Base-by-base conservation (phyloP, 2,888 invertebrate genomes). In the Pristionchus arcanus region DNA sequence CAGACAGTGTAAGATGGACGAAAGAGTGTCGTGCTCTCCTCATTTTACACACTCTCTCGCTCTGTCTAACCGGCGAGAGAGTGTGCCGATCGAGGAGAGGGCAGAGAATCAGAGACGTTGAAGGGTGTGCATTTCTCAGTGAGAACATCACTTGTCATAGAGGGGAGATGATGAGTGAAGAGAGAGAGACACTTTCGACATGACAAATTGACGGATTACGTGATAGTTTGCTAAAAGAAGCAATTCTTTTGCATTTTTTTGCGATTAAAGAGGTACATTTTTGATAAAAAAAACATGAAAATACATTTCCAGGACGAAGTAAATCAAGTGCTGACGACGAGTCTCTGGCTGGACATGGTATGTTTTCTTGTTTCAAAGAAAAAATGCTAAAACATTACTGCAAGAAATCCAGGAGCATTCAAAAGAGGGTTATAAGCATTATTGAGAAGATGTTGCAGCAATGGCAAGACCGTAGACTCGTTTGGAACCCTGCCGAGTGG, bases 281-380 rank as follows among this genome's bases (percentile, higher is more conserved):
- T 31, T 28, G 28, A 34, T 31, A 28, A 31, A 84, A 84, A 63
- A 63, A 37, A 3, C 9, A 37, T 21, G 1, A 37, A 5, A n/a
- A n/a, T 74, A 11, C 25, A 28, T 28, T 55, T 87, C 81, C 84
- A 91, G 91, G 93, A 93, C 89, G 93, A 93, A 89, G 91, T 92
- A 49, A 92, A 92, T 90, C 93, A 93, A 90, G 92, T 93, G 16
- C 59, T 93, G 19, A 93, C 93, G 25, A 93, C 92, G n/a, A 93
- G 92, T 90, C 89, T 93, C 16, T 93, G 93, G 93, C 86, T 93
- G 42, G 93, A 93, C 90, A 93, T 93, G 93, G 93, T 93, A 21
- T 63, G 90, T 81, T 81, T n/a, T 49, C 2, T 28, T 59, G 3
- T 21, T 37, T n/a, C n/a, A n/a, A n/a, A n/a, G n/a, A n/a, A n/a